Conservation (phyloP, 2,113 vertebrate genomes). For the Melanotaenia duboulayi region DNA sequence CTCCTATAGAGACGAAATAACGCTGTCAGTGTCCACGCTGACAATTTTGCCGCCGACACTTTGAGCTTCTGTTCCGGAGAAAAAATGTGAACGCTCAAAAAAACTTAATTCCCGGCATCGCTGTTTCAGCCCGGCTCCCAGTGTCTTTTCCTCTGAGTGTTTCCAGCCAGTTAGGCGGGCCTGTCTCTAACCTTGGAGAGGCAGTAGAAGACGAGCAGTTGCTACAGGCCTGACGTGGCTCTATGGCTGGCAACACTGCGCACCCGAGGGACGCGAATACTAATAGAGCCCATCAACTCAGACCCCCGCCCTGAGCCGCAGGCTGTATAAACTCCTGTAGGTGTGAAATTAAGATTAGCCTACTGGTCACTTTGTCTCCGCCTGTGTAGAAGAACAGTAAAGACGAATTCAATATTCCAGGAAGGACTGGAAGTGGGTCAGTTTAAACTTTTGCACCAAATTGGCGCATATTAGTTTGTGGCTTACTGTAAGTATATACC, state of each 20-base stretch:
- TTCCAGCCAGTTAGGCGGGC: slow-evolving; percentile 63
- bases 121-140: slow-evolving; percentile 55
- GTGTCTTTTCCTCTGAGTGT: slow-evolving; percentile 51
- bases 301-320: slow-evolving; percentile 54
- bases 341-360: background rate
- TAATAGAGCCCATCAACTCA: slow-evolving; percentile 81
- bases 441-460: background rate
- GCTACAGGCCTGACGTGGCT: slow-evolving; percentile 87
- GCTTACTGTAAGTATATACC: no score
- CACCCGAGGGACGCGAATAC: slow-evolving; percentile 87
- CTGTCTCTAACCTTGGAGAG: slow-evolving; percentile 82
- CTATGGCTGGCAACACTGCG: slow-evolving; percentile 79
- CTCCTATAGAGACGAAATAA: slow-evolving; percentile 34
- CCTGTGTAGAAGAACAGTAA: background rate
- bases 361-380: slow-evolving; percentile 23
- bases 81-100: slow-evolving; percentile 13
- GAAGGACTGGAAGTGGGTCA: background rate
- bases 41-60: slow-evolving; percentile 20
- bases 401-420: background rate
- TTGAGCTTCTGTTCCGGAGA: slow-evolving; percentile 8
- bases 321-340: slow-evolving; percentile 3
- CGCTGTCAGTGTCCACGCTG: slow-evolving; percentile 32
- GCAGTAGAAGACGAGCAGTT: slow-evolving; percentile 79
- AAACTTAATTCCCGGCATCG: slow-evolving; percentile 41
- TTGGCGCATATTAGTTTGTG: no score